A percentile compares a stretch with the other conserved stretches of the same genome.
These are phyloP conservation scores for Diadegma fenestrale DNA, from an alignment of 2,888 invertebrate species.

Conservation along the genomic window DNA sequence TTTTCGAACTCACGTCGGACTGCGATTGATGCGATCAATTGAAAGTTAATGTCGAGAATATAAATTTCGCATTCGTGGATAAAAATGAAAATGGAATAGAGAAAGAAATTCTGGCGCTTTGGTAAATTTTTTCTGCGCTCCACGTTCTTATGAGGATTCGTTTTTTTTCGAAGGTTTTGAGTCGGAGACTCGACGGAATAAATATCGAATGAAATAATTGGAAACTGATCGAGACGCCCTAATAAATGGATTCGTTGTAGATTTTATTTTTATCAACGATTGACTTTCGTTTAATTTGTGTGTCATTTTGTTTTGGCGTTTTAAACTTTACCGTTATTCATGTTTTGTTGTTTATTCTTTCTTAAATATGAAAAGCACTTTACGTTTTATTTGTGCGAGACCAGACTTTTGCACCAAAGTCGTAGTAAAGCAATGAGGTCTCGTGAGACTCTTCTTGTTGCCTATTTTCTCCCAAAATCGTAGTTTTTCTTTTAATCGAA, in stretches of 20 bases:
- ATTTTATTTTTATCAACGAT: constrained; percentile 65
- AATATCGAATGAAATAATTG: neutral
- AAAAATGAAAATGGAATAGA: neutral
- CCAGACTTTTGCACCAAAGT: neutral
- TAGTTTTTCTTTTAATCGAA: constrained; percentile 46
- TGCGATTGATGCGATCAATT: constrained; percentile 42
- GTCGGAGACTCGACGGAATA: constrained; percentile 13
- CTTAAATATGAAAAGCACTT: constrained; percentile 59
- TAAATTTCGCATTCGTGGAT: neutral
- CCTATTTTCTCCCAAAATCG: constrained; percentile 36
- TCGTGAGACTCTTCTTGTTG: constrained; percentile 20
- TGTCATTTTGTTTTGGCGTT: constrained; percentile 34
- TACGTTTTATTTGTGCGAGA: constrained; percentile 24
- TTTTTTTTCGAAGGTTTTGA: neutral
- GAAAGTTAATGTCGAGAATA: neutral
- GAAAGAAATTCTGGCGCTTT: neutral
- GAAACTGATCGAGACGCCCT: constrained; percentile 49
- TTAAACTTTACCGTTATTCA: constrained; percentile 25
- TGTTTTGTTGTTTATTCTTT: constrained; percentile 43
- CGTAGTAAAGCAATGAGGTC: constrained; percentile 39
- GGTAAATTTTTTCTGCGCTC: neutral
- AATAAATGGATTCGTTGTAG: constrained; percentile 65
- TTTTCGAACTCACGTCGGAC: constrained; percentile 47
- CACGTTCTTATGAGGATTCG: neutral
- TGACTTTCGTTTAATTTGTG: constrained; percentile 42